phyloP scores from a whole-genome alignment of 35 echinoderm and acorn worm genomes.

The Nesometra sesokonis region DNA sequence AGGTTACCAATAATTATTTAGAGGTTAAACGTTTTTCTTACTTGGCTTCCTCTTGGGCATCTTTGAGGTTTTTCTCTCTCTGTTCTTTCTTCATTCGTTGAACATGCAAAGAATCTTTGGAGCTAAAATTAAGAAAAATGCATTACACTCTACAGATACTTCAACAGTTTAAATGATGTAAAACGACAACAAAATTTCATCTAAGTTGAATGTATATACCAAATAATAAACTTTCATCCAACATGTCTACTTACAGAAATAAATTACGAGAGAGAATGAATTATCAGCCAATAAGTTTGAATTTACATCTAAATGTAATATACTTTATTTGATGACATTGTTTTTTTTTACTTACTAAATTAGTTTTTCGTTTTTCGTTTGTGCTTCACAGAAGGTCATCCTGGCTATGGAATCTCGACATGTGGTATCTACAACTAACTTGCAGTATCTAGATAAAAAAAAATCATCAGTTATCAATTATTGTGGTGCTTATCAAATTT shows the following conservation, averaged over 20 bases:
- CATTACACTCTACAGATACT: too few species aligned
- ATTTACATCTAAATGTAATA: too few species aligned
- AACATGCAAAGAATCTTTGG: constrained; percentile 83
- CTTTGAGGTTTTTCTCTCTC: constrained; percentile 60
- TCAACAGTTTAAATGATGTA: too few species aligned
- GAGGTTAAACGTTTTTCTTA: constrained; percentile 16
- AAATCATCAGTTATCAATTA: not conserved
- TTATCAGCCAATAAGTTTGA: too few species aligned
- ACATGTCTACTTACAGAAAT: too few species aligned
- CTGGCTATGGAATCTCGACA: constrained; percentile 70
- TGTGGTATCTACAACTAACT: constrained; percentile 76
- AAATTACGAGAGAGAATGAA: too few species aligned
- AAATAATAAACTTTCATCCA: too few species aligned
- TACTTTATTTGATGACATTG: too few species aligned
- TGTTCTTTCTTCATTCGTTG: constrained; percentile 97
- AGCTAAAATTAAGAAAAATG: constrained; percentile 25
- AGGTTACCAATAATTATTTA: too few species aligned
- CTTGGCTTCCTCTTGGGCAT: constrained; percentile 80
- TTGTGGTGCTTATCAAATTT: not conserved
- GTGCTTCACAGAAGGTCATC: constrained; percentile 73
- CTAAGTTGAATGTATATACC: too few species aligned
- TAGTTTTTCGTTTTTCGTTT: constrained; percentile 90
- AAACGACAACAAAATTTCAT: too few species aligned
- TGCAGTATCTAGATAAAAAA: constrained; percentile 57
- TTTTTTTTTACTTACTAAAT: constrained; percentile 59